Percentiles rank a stretch among this genome's conserved stretches.
These are phyloP conservation scores for Sylvicola cinctus DNA, from an alignment of 2,888 invertebrate genomes.

Conservation along the genomic window DNA sequence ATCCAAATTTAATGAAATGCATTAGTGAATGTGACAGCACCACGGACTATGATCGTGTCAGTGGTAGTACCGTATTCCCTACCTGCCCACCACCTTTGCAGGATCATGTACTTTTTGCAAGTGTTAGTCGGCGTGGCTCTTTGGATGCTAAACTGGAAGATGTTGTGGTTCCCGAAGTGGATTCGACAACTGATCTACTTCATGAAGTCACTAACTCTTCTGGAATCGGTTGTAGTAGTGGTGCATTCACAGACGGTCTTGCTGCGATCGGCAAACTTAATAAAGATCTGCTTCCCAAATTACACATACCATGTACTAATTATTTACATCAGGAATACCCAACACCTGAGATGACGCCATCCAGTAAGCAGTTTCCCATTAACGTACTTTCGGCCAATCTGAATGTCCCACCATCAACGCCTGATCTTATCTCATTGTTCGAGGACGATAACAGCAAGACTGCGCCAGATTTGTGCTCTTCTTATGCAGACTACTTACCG, in stretches of 20 bases:
- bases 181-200: slow-evolving; percentile 12
- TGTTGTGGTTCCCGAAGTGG: no score
- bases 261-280: background rate
- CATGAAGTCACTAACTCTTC: no score
- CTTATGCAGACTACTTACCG: slow-evolving; percentile 11
- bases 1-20: slow-evolving; percentile 9
- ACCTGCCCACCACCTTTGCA: slow-evolving; percentile 3
- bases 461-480: slow-evolving; percentile 9
- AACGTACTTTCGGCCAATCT: background rate
- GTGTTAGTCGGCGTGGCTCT: no score
- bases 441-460: slow-evolving; percentile 12
- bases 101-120: no score
- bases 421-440: slow-evolving; percentile 13
- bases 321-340: no score
- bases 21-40: slow-evolving; percentile 14
- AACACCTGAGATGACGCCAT: slow-evolving; percentile 3
- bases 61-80: no score
- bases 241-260: slow-evolving; percentile 1
- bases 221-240: background rate
- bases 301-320: slow-evolving; percentile 4
- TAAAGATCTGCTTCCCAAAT: slow-evolving; percentile 2
- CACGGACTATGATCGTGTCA: slow-evolving; percentile 10
- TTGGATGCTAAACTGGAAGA: no score
- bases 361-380: slow-evolving; percentile 1
- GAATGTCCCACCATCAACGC: slow-evolving; percentile 8